phyloP scores from a whole-genome alignment of 2,888 invertebrate species.

The Drosophila mimica region DNA sequence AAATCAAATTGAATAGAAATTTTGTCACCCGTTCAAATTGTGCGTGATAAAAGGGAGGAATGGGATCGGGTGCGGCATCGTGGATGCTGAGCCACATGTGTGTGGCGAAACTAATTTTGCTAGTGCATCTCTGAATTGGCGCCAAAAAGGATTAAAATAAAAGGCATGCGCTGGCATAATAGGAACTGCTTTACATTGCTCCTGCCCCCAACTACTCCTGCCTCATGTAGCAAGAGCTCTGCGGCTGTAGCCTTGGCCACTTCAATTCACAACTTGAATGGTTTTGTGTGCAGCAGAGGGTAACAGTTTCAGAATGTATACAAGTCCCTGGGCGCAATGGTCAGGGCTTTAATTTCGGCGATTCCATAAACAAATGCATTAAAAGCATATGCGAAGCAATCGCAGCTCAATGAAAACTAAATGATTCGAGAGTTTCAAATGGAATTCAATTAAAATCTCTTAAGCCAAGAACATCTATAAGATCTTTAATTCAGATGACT shows the following conservation, averaged over 20 bases:
- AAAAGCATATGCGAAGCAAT: constrained; percentile 28
- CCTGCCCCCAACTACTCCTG: background rate
- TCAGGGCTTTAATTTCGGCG: constrained; percentile 32
- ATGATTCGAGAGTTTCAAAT: constrained; percentile 1
- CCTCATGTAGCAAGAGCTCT: constrained; percentile 9
- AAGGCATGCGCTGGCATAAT: constrained; percentile 67
- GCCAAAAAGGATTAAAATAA: constrained; percentile 77
- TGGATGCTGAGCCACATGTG: constrained; percentile 31
- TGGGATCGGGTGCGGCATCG: background rate
- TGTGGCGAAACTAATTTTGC: constrained; percentile 71
- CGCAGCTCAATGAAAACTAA: constrained; percentile 7
- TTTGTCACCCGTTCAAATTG: constrained; percentile 77
- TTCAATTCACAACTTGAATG: constrained; percentile 56
- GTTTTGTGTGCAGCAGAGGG: constrained; percentile 20
- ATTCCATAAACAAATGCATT: constrained; percentile 51
- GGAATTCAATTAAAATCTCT: background rate
- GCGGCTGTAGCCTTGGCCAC: constrained; percentile 9
- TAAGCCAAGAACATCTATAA: background rate
- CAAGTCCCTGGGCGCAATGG: constrained; percentile 24
- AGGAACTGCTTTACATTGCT: constrained; percentile 46
- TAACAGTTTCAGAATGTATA: constrained; percentile 22
- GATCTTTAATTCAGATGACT: background rate
- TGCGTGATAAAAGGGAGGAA: constrained; percentile 47
- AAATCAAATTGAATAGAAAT: constrained; percentile 81
- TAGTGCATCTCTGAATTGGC: constrained; percentile 71